Base-by-base conservation (phyloP, 1,140 invertebrate species). In the Brachionus paranguensis region DNA sequence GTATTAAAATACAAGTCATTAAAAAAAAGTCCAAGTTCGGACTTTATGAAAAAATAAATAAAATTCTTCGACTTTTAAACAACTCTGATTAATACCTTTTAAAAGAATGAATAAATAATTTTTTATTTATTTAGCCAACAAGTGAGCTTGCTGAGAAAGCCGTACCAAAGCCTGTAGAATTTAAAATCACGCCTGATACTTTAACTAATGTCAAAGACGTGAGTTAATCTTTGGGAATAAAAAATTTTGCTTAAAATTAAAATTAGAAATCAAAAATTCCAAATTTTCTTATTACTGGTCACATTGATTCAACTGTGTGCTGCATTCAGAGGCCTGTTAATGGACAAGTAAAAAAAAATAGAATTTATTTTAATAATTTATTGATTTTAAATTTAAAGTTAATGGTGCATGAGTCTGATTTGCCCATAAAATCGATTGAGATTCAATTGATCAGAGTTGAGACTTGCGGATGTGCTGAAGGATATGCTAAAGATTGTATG, bases 401-500 rank as follows among this genome's bases (percentile, higher is more conserved):
- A 17, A 89, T 91, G 37, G 91, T 95, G 17, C 93, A 95, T 87
- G 89, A 92, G 78, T 94, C 93, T 87, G 93, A 93, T 85, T 91
- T 93, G 43, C 91, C 93, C 1, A 95, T 98, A 72, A 95, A 95
- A 87, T 97, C 95, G 1, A 94, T 99, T 84, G 96, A 99, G 89
- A 88, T 99, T 83, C 96, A 99, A 88, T 90, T 99, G 64, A 94
- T 97, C 0, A 91, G 96, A 68, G 95, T 98, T 2, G 96, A 98
- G 89, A 97, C 96, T 0, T 97, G 96, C 89, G 96, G 96, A 50
- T 96, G 95, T 91, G 93, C 94, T 0, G 96, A 98, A 89, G 96
- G 95, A 60, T 96, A 94, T 90, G 94, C 95, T 4, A 93, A 93
- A 91, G 96, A 98, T 91, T 94, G 95, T 96, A 91, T 89, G 87